phyloP scores from a whole-genome alignment of 2,888 invertebrate species.

The Galeopsomyia nigrocyanea region DNA sequence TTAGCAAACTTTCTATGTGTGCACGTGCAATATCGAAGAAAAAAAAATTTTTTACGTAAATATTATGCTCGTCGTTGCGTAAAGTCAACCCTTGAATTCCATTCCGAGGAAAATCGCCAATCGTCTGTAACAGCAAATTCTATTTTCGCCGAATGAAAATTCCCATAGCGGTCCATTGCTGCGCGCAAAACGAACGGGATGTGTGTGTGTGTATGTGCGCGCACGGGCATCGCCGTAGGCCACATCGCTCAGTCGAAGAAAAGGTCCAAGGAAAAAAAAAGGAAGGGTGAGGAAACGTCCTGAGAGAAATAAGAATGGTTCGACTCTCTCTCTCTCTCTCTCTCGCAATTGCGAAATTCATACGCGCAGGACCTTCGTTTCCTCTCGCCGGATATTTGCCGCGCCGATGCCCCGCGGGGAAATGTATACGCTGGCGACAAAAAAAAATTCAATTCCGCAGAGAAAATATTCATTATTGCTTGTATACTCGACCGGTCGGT shows the following conservation, averaged over 20 bases:
- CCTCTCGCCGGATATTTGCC: constrained; percentile 35
- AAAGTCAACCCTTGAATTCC: not conserved
- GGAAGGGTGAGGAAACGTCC: constrained; percentile 44
- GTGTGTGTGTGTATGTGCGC: too few relatives aligned
- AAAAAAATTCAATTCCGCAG: constrained; percentile 36
- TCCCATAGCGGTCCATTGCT: constrained; percentile 33
- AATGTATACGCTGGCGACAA: not conserved
- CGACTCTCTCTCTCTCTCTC: constrained; percentile 46
- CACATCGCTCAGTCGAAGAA: not conserved
- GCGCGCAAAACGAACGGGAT: not conserved
- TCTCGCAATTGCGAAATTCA: constrained; percentile 50
- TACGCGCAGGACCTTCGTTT: constrained; percentile 45
- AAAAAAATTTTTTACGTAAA: too few relatives aligned
- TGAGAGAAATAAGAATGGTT: constrained; percentile 57
- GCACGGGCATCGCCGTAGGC: too few relatives aligned
- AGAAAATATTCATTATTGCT: constrained; percentile 37
- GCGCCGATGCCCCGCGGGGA: not conserved
- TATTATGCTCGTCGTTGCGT: too few relatives aligned
- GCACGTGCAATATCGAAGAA: too few relatives aligned
- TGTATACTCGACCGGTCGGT: not conserved
- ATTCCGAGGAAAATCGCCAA: not conserved
- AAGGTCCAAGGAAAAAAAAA: constrained; percentile 21
- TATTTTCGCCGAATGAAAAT: constrained; percentile 58
- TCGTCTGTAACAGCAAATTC: constrained; percentile 47
- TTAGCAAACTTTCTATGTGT: too few relatives aligned